A percentile compares a stretch with the other conserved stretches of the same genome.
Conservation (phyloP, 2,888 invertebrate species). For the Netelia melanura region DNA sequence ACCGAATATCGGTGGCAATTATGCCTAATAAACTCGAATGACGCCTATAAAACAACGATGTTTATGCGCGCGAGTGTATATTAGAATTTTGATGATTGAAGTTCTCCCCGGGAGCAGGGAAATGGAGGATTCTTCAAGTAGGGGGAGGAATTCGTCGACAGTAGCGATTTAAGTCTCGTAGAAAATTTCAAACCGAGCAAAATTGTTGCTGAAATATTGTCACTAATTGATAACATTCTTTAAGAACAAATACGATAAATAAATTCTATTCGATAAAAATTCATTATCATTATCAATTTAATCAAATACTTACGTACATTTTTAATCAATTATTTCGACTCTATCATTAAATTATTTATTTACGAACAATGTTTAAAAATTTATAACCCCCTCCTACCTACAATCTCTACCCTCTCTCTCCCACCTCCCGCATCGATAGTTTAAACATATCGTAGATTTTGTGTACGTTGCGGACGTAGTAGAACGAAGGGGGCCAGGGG, state of each 20-base stretch:
- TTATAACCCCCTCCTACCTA: not conserved
- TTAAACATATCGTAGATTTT: constrained; percentile 44
- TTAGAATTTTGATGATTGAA: constrained; percentile 52
- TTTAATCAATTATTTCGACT: no score
- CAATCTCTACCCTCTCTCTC: no score
- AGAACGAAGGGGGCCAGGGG: constrained; percentile 35
- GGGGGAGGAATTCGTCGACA: not conserved
- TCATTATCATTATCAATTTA: no score
- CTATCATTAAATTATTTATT: no score
- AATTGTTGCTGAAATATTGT: no score
- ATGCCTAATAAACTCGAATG: constrained; percentile 65
- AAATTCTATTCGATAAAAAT: no score
- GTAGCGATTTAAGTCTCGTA: not conserved
- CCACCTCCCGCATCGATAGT: not conserved
- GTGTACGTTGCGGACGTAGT: constrained; percentile 37
- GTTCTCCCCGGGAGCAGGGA: not conserved
- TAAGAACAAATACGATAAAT: no score
- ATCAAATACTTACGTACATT: no score
- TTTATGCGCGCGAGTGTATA: constrained; percentile 60
- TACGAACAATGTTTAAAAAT: no score
- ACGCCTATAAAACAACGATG: constrained; percentile 60
- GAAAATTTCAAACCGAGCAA: not conserved
- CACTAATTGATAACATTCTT: no score
- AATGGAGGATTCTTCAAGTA: not conserved
- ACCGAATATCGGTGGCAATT: constrained; percentile 61